A percentile compares a stretch with the other conserved stretches of the same genome.
phyloP scores from a whole-genome alignment of 2,888 invertebrate species.

The Sialis fuliginosa region DNA sequence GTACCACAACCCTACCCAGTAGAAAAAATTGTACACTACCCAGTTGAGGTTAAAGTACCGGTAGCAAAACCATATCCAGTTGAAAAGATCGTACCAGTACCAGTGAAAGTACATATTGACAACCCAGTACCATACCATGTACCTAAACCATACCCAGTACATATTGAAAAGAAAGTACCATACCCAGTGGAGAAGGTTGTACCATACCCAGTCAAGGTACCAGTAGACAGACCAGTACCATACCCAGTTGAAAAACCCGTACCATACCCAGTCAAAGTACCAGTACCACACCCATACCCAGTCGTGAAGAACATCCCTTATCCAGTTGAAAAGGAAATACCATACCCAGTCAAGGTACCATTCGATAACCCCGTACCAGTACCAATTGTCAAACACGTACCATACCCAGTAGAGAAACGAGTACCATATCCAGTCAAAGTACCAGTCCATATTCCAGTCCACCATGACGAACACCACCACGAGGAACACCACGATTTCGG shows the following conservation, averaged over 20 bases:
- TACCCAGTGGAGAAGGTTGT: conserved; percentile 54
- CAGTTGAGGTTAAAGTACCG: conserved; percentile 48
- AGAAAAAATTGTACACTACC: conserved; percentile 47
- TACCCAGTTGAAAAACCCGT: conserved; percentile 56
- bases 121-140: conserved; percentile 44
- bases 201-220: conserved; percentile 40
- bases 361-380: conserved; percentile 50
- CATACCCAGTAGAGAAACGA: conserved; percentile 35
- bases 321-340: conserved; percentile 45
- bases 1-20: conserved; percentile 51
- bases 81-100: conserved; percentile 47
- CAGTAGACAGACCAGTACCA: conserved; percentile 43
- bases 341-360: conserved; percentile 39
- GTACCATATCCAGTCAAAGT: conserved; percentile 46
- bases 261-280: conserved; percentile 51
- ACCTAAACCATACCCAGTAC: conserved; percentile 43
- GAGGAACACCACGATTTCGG: neutral
- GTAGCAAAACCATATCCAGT: conserved; percentile 53
- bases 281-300: conserved; percentile 37
- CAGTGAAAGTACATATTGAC: conserved; percentile 45
- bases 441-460: conserved; percentile 42
- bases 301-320: conserved; percentile 44
- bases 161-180: conserved; percentile 50
- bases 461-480: conserved; percentile 8
- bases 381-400: conserved; percentile 40